phyloP scores from a whole-genome alignment of 2,113 vertebrate species.

The Conger conger region DNA sequence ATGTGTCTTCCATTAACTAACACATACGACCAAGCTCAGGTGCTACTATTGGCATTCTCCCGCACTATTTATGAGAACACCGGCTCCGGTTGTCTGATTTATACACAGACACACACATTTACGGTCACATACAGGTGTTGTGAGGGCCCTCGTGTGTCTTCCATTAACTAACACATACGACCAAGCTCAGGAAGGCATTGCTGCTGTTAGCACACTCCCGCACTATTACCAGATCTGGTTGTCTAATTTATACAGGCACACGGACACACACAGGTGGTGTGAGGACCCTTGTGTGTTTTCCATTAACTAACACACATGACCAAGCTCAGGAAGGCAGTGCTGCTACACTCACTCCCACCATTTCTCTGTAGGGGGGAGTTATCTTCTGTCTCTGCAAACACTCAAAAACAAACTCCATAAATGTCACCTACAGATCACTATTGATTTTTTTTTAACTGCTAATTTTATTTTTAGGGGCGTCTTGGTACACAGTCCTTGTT shows the following conservation, averaged over 20 bases:
- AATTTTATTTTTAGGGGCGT: neutral
- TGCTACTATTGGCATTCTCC: neutral
- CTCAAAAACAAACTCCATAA: neutral
- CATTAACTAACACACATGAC: conserved; percentile 12
- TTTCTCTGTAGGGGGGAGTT: neutral
- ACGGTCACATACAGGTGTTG: no score
- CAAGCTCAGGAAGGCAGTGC: neutral
- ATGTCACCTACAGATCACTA: neutral
- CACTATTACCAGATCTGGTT: no score
- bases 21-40: neutral
- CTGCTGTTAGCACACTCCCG: neutral
- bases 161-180: conserved; percentile 12
- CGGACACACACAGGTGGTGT: no score
- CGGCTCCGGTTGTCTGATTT: no score
- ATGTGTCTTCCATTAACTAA: conserved; percentile 19
- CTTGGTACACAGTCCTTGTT: no score
- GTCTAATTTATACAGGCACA: no score
- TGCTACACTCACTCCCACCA: neutral
- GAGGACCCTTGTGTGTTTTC: neutral
- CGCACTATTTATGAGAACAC: no score
- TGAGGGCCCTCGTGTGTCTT: neutral
- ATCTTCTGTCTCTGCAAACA: neutral
- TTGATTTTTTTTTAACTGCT: neutral
- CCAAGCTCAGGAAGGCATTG: neutral
- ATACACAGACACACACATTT: no score